Evolutionary conservation across 2,888 invertebrate genomes (phyloP).

Genomic region (Salticus scenicus): DNA sequence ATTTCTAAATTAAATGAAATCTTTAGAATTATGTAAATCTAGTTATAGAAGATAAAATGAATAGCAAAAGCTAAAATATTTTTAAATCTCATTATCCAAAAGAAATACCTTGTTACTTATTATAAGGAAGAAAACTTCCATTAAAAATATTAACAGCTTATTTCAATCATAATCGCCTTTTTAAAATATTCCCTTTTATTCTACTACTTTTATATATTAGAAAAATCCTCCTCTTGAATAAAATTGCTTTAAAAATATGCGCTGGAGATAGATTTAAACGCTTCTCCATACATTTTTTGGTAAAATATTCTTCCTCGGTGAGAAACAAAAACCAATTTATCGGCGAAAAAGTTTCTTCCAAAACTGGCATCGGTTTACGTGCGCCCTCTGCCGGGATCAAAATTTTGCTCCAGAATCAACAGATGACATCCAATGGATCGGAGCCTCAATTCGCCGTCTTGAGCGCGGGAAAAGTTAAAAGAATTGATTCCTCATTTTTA

Average conservation of each 20-base stretch:
- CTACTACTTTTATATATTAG: neutral
- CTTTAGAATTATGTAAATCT: too few relatives aligned
- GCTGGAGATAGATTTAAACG: neutral
- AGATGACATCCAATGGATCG: slow-evolving; percentile 9
- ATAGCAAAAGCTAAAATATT: too few relatives aligned
- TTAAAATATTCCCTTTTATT: neutral
- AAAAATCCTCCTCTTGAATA: neutral
- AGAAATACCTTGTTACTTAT: too few relatives aligned
- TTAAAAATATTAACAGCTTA: too few relatives aligned
- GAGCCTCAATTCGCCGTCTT: slow-evolving; percentile 1
- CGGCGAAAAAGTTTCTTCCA: neutral
- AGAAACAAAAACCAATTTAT: slow-evolving; percentile 11
- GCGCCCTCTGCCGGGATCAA: neutral
- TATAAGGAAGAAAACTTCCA: too few relatives aligned
- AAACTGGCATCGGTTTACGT: neutral
- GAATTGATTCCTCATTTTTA: neutral
- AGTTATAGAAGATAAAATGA: too few relatives aligned
- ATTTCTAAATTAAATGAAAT: too few relatives aligned
- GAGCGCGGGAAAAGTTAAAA: slow-evolving; percentile 12
- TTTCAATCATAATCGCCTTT: too few relatives aligned
- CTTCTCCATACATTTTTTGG: neutral
- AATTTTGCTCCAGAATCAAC: slow-evolving; percentile 8
- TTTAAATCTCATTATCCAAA: too few relatives aligned
- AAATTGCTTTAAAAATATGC: neutral
- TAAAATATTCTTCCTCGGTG: neutral